A percentile compares a stretch with the other conserved stretches of the same genome.
These are phyloP conservation scores for Camelus dromedarius DNA, from an alignment of 2,113 vertebrate species.

Conservation along the genomic window DNA sequence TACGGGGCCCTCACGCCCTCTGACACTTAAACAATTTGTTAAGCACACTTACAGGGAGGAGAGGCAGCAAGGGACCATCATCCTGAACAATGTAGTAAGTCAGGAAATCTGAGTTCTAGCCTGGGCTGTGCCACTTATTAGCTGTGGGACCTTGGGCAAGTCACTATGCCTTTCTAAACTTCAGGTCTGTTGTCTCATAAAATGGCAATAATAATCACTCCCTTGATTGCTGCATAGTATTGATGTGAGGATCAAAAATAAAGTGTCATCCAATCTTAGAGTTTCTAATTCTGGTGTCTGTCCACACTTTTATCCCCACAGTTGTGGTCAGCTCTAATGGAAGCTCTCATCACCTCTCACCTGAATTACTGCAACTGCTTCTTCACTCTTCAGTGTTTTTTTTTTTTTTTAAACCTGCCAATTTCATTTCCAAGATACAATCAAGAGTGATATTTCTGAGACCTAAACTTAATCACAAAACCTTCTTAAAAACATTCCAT, in stretches of 20 bases:
- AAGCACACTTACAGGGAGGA: slow-evolving; percentile 77
- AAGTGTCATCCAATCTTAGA: not conserved
- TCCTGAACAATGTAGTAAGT: slow-evolving; percentile 63
- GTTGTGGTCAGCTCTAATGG: not conserved
- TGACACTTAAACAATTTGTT: slow-evolving; percentile 77
- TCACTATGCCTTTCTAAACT: not conserved
- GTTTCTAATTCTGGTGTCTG: not conserved
- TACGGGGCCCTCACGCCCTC: slow-evolving; percentile 65
- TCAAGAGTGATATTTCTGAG: slow-evolving; percentile 38
- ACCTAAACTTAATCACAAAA: slow-evolving; percentile 10
- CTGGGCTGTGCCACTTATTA: slow-evolving; percentile 67
- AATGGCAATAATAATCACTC: slow-evolving; percentile 3
- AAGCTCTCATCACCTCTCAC: not conserved
- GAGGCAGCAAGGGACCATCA: slow-evolving; percentile 84
- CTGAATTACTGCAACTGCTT: not conserved
- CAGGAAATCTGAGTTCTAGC: slow-evolving; percentile 58
- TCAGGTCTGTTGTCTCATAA: slow-evolving; percentile 50
- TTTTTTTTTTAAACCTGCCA: slow-evolving; percentile 40
- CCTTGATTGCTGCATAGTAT: not conserved
- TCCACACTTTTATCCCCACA: not conserved
- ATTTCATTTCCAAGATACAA: slow-evolving; percentile 15
- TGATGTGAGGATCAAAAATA: slow-evolving; percentile 22
- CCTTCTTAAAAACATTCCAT: not conserved
- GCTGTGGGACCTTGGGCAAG: slow-evolving; percentile 75
- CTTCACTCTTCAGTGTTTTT: not conserved